These are phyloP conservation scores for Corvus cornix DNA, from an alignment of 2,113 vertebrate species.

Conservation along the genomic window DNA sequence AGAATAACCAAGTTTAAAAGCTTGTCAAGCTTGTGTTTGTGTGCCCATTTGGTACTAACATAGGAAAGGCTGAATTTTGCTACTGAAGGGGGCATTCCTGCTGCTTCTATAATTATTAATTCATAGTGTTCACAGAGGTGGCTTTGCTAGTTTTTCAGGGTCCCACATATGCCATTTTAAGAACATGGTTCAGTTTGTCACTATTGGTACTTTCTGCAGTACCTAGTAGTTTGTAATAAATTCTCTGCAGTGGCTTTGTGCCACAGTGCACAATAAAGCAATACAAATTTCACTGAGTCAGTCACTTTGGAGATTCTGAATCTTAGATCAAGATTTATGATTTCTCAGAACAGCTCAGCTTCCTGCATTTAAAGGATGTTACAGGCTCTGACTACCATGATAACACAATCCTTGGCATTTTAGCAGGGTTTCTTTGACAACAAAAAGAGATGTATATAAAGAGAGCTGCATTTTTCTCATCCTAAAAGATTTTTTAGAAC, in stretches of 20 bases:
- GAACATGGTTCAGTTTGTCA: neutral
- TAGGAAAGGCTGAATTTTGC: neutral
- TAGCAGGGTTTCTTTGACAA: neutral
- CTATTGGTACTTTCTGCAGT: neutral
- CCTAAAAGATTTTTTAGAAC: neutral
- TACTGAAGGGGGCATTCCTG: neutral
- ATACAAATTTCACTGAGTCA: neutral
- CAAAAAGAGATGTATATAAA: neutral
- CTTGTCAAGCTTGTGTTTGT: neutral
- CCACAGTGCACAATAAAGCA: neutral
- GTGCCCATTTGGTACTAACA: neutral
- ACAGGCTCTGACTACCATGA: neutral
- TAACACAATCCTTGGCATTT: neutral
- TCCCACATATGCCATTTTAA: neutral
- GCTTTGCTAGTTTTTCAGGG: neutral
- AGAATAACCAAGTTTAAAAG: neutral
- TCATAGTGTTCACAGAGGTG: neutral
- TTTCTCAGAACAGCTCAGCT: neutral
- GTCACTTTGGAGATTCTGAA: neutral
- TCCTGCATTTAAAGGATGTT: neutral
- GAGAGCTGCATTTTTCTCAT: neutral
- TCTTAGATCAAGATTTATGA: neutral
- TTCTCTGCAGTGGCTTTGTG: neutral
- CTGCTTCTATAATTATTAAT: neutral
- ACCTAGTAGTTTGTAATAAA: neutral